Evolutionary conservation across 2,888 invertebrate genomes (phyloP), one percentile per base, ranked within the genome.

Genomic region (Tipula confusa): DNA sequence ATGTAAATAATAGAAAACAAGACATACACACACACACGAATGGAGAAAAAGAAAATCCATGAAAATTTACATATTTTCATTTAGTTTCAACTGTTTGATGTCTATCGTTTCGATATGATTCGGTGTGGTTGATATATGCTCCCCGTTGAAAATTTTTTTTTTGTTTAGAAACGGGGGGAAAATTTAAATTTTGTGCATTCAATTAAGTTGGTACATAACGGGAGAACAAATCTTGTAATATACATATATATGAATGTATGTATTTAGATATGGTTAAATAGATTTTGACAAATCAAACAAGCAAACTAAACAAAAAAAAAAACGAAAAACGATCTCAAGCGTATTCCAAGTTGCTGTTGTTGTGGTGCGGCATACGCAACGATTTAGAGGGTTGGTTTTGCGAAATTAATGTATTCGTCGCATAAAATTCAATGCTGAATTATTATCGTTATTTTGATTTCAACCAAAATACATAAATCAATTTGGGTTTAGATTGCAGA

Each of bases 121-220:
- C 64, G 24, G 9, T 64, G 18, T 64, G 18, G 64, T 64, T 64
- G 64, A 64, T 64, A 64, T n/a, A n/a, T n/a, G n/a, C 64, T 64
- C 7, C 9, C 24, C 24, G 9, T 36, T 36, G 36, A 64, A 7
- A 64, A 24, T 64, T 24, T 64, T 64, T 18, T 18, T 48, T 18
- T 5, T 18, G 11, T 6, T 18, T 48, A 6, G 24, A 13, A 64
- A 2, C 3, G 7, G 6, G 64, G 64, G 9, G 24, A 24, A 24
- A 9, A 64, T 64, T 64, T 64, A 64, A 64, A 64, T 64, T 64
- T 64, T 64, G 64, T 64, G 64, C 64, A 64, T 64, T 64, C 64
- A 9, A 64, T 64, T 64, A 64, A 64, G 64, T 64, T 64, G 24
- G 2, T 2, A 18, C 64, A 24, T 24, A 24, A 64, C 43, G 15